A percentile compares a stretch with the other conserved stretches of the same genome.
phyloP scores from a whole-genome alignment of 2,113 vertebrate species.

The Zeus faber region DNA sequence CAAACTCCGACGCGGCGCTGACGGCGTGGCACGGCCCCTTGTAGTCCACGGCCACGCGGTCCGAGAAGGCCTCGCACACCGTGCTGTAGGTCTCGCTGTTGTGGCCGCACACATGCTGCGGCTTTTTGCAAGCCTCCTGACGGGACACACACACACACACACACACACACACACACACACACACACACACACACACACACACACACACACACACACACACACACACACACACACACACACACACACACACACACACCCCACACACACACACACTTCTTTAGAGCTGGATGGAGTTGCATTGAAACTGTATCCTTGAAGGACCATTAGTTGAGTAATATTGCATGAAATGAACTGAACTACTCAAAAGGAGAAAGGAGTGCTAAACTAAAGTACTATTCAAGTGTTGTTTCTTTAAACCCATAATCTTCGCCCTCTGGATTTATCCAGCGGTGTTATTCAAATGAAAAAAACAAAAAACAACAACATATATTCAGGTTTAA shows the following conservation, averaged over 20 bases:
- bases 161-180: slow-evolving; percentile 13
- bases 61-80: slow-evolving; percentile 85
- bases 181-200: slow-evolving; percentile 1
- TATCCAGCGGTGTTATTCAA: too few species aligned
- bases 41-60: slow-evolving; percentile 90
- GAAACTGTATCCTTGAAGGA: too few species aligned
- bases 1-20: slow-evolving; percentile 73
- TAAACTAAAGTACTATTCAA: too few species aligned
- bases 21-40: slow-evolving; percentile 83
- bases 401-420: too few species aligned
- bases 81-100: slow-evolving; percentile 88
- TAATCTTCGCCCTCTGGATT: too few species aligned
- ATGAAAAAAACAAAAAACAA: too few species aligned
- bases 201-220: slow-evolving; percentile 14
- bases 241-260: slow-evolving; percentile 2
- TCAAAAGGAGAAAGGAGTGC: too few species aligned
- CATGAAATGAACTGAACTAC: too few species aligned
- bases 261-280: too few species aligned
- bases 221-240: slow-evolving; percentile 11
- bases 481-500: too few species aligned
- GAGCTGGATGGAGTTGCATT: too few species aligned
- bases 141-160: slow-evolving; percentile 4
- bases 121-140: slow-evolving; percentile 77
- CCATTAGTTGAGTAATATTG: too few species aligned
- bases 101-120: slow-evolving; percentile 84